Evolutionary conservation across 1,140 invertebrate genomes (phyloP), one percentile per base, ranked within the genome.

Genomic region (Cyclina sinensis): DNA sequence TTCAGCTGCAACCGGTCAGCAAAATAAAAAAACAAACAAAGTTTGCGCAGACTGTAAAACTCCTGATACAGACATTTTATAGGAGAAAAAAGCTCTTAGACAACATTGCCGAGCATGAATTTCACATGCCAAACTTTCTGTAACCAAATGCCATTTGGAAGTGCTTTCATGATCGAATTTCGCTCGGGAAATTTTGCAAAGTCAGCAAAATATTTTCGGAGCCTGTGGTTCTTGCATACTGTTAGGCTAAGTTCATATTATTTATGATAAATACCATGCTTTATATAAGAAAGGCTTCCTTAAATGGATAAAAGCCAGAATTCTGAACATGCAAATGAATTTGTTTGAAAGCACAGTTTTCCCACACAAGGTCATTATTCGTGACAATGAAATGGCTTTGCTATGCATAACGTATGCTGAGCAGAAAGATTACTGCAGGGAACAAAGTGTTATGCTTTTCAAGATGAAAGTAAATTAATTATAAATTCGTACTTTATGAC

Each of bases 251-350:
- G 65, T 70, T 70, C 65, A 70, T 70, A 70, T 70, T 37, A 70
- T 70, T 70, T 70, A 70, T 70, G 65, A 70, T 70, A 70, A 70
- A 70, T 70, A 70, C 65, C n/a, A n/a, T 27, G 5, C 3, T 62
- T 62, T 18, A 62, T 24, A n/a, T 7, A 4, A 27, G 4, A 24
- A 27, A 62, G n/a, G n/a, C 24, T 24, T 24, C 57, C 57, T 62
- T 62, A 62, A 62, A 62, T 62, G 57, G 57, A 27, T n/a, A 70
- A n/a, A 35, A 70, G 65, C 21, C n/a, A 16, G 24, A 35, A 27
- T 70, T 35, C 32, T 27, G 21, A 37, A 37, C 65, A 70, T 70
- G 65, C 24, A 70, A 70, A 70, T 70, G 65, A 70, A n/a, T 70
- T 14, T 16, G 30, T 9, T 70, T 70, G 27, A 62, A 27, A 27